A percentile compares a stretch with the other conserved stretches of the same genome.
phyloP scores from a whole-genome alignment of 2,113 vertebrate species.

The Cinclus cinclus region DNA sequence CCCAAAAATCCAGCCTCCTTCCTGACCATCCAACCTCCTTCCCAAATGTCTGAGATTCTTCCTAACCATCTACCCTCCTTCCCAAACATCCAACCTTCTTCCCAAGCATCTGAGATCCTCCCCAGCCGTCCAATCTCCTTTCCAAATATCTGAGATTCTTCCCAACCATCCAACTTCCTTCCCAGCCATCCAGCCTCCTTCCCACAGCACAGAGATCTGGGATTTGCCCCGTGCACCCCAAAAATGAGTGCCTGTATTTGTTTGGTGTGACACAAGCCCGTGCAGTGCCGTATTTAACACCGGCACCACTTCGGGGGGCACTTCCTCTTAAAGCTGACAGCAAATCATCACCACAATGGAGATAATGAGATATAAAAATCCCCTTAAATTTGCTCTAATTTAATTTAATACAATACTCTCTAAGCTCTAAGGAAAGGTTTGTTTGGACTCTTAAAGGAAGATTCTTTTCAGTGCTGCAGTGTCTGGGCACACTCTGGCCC shows the following conservation, averaged over 20 bases:
- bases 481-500: neutral
- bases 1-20: neutral
- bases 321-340: neutral
- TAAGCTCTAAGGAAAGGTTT: neutral
- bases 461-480: neutral
- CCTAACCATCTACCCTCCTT: neutral
- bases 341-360: rapidly evolving
- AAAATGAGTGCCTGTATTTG: neutral
- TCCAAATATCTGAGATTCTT: neutral
- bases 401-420: no score
- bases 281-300: rapidly evolving
- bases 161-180: no score
- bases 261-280: neutral
- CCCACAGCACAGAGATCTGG: neutral
- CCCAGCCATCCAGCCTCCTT: neutral
- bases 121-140: no score
- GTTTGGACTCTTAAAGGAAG: neutral
- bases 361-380: neutral
- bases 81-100: no score
- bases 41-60: no score
- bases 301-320: rapidly evolving
- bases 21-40: no score
- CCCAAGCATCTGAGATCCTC: neutral
- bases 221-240: neutral
- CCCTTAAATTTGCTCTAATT: neutral